Percentiles rank a stretch among this genome's conserved stretches.
phyloP scores from a whole-genome alignment of 2,888 invertebrate species.

The Druceiella hillmani region DNA sequence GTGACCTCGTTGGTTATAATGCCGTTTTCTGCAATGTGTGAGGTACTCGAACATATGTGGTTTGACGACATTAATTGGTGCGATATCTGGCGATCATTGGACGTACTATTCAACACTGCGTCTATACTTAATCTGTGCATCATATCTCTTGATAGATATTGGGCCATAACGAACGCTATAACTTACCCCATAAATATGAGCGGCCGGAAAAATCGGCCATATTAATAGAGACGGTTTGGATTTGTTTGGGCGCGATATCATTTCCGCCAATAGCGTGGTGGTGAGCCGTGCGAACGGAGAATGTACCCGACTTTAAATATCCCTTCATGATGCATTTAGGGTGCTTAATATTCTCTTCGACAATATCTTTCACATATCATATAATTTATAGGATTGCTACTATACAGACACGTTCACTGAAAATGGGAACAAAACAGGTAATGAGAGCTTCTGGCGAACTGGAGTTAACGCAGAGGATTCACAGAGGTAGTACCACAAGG shows the following conservation, averaged over 20 bases:
- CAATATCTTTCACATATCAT: constrained; percentile 97
- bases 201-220: constrained; percentile 75
- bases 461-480: constrained; percentile 86
- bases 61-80: constrained; percentile 95
- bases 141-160: constrained; percentile 93
- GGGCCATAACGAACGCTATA: constrained; percentile 98
- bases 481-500: constrained; percentile 79
- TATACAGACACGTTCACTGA: constrained; percentile 84
- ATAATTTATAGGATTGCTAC: constrained; percentile 92
- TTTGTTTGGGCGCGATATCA: constrained; percentile 93
- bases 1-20: constrained; percentile 96
- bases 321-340: constrained; percentile 95
- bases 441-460: constrained; percentile 79
- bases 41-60: constrained; percentile 87
- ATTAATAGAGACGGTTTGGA: constrained; percentile 92
- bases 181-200: constrained; percentile 96
- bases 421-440: constrained; percentile 88
- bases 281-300: constrained; percentile 79
- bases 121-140: constrained; percentile 97
- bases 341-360: constrained; percentile 95
- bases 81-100: constrained; percentile 95
- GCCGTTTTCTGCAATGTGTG: constrained; percentile 93
- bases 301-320: constrained; percentile 81
- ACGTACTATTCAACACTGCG: constrained; percentile 95
- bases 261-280: constrained; percentile 98